phyloP scores from a whole-genome alignment of 2,113 vertebrate species.

The Gasterosteus aculeatus region DNA sequence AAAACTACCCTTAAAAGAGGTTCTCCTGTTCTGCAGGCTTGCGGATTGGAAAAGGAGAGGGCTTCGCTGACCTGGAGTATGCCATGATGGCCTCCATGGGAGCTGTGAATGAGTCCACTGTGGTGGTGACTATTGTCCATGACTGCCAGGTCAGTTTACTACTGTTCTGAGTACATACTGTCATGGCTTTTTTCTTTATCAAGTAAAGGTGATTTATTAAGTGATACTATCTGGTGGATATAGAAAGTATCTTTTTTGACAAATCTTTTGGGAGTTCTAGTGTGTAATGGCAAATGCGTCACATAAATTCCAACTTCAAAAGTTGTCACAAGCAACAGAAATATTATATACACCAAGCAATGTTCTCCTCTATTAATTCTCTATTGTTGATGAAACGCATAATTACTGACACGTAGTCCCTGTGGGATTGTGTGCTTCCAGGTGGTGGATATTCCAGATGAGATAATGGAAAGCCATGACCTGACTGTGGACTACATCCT shows the following conservation, averaged over 20 bases:
- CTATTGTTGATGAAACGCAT: neutral
- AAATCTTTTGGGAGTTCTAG: too few species aligned
- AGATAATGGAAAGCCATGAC: constrained; percentile 88
- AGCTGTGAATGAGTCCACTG: constrained; percentile 83
- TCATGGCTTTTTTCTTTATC: neutral
- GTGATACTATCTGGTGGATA: too few species aligned
- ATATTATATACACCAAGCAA: neutral
- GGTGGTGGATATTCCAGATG: constrained; percentile 90
- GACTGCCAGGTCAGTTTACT: constrained; percentile 90
- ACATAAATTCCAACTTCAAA: neutral
- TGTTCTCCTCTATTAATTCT: neutral
- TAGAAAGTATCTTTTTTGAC: too few species aligned
- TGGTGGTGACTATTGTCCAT: constrained; percentile 92
- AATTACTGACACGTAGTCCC: neutral
- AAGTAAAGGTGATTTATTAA: neutral
- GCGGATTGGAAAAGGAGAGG: constrained; percentile 97
- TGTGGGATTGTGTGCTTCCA: constrained; percentile 48
- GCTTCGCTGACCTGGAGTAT: constrained; percentile 94
- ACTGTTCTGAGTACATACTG: neutral
- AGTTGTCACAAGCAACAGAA: neutral
- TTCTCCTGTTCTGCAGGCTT: constrained; percentile 79
- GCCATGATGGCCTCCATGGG: constrained; percentile 95
- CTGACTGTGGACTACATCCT: constrained; percentile 95
- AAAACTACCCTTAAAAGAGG: neutral
- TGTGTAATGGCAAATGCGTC: neutral